Evolutionary conservation across 2,113 vertebrate genomes (phyloP).

Genomic region (Pterocles burchelli): DNA sequence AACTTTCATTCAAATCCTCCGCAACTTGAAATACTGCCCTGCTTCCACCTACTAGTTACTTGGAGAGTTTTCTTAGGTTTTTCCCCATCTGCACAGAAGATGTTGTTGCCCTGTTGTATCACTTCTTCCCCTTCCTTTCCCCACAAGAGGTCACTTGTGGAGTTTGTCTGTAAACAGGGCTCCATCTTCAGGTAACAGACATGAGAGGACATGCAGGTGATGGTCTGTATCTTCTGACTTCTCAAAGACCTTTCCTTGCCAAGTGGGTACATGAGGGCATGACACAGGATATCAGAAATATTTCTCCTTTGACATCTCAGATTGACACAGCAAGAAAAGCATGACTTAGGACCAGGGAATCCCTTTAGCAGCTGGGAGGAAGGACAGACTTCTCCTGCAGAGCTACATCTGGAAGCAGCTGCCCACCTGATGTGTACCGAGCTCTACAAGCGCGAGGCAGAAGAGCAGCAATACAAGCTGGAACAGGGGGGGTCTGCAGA

Average conservation of each 20-base stretch:
- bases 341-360: not conserved
- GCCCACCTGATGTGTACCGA: not conserved
- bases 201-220: not conserved
- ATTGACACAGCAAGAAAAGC: not conserved
- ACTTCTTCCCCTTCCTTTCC: not conserved
- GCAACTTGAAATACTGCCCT: not conserved
- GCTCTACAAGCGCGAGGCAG: not conserved
- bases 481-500: not conserved
- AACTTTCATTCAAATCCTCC: not conserved
- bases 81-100: not conserved
- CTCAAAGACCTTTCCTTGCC: not conserved
- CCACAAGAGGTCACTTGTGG: not conserved
- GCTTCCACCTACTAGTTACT: not conserved
- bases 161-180: not conserved
- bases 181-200: constrained; percentile 7
- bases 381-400: not conserved
- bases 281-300: not conserved
- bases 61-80: not conserved
- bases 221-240: not conserved
- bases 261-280: not conserved
- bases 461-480: not conserved
- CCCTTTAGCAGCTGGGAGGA: not conserved
- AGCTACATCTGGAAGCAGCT: not conserved
- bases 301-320: not conserved
- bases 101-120: not conserved